Percentiles rank a stretch among this genome's conserved stretches.
Evolutionary conservation across 2,888 invertebrate genomes (phyloP).

Genomic region (Kuschelorhynchus macadamiae): DNA sequence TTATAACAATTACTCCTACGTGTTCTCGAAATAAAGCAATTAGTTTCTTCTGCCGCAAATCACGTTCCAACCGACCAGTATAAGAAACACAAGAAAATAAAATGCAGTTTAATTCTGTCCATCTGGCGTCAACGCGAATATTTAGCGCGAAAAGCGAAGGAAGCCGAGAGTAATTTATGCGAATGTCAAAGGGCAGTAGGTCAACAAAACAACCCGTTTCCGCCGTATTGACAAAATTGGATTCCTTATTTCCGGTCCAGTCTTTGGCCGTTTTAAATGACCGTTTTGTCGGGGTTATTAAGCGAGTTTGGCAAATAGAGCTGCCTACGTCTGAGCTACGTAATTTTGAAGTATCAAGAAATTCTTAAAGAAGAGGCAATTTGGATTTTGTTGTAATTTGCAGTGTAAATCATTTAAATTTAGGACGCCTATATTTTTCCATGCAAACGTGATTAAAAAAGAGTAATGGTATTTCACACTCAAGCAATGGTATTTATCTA

Average conservation of each 20-base stretch:
- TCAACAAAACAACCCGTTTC: conserved; percentile 40
- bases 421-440: too few relatives aligned
- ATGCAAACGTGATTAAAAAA: too few relatives aligned
- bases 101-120: neutral
- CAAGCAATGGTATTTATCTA: too few relatives aligned
- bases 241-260: conserved; percentile 40
- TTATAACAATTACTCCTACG: too few relatives aligned
- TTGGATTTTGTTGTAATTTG: too few relatives aligned
- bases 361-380: neutral
- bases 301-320: neutral
- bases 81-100: neutral
- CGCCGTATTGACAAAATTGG: conserved; percentile 22
- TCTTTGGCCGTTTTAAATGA: neutral
- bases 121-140: conserved; percentile 10
- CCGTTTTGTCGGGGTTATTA: neutral
- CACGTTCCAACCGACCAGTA: too few relatives aligned
- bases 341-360: neutral
- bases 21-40: too few relatives aligned
- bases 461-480: too few relatives aligned
- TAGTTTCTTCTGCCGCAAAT: too few relatives aligned
- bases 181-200: conserved; percentile 52
- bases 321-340: neutral
- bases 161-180: conserved; percentile 9
- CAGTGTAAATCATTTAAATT: too few relatives aligned
- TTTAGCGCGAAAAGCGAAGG: conserved; percentile 9